A percentile compares a stretch with the other conserved stretches of the same genome.
Conservation (phyloP, 1,140 invertebrate species). For the Cyclargus thomasi region DNA sequence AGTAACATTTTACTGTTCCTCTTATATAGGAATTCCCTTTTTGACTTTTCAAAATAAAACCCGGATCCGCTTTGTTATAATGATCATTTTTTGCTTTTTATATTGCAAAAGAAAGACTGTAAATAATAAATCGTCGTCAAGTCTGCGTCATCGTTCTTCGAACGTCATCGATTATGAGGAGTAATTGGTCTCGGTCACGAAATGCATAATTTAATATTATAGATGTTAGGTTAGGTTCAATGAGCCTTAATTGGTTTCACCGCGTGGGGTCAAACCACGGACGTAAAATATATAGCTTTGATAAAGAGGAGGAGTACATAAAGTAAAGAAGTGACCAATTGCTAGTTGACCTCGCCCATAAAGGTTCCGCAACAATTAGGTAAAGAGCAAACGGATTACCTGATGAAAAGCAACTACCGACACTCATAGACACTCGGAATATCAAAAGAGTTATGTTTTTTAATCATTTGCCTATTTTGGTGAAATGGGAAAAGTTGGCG, state of each 20-base stretch:
- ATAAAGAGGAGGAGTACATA: neutral
- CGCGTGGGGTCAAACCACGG: neutral
- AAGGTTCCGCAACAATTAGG: too few species aligned
- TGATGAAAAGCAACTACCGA: too few species aligned
- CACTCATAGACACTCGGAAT: too few species aligned
- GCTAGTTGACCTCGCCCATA: neutral
- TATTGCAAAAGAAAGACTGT: neutral
- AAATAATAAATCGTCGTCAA: neutral
- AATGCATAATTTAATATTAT: slow-evolving; percentile 7
- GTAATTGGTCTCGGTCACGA: slow-evolving; percentile 3
- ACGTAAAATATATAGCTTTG: too few species aligned
- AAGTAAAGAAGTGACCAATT: neutral
- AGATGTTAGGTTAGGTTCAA: slow-evolving; percentile 11
- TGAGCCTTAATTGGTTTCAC: neutral
- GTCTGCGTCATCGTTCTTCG: neutral
- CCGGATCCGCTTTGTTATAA: neutral
- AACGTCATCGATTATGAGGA: slow-evolving; percentile 7
- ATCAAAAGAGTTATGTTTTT: too few species aligned
- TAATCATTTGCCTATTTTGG: too few species aligned
- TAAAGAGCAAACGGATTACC: too few species aligned
- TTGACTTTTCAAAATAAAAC: slow-evolving; percentile 2
- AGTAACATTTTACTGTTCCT: too few species aligned
- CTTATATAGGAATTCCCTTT: neutral
- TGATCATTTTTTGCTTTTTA: slow-evolving; percentile 4
- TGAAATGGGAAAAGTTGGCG: too few species aligned